These are phyloP conservation scores for Catajapyx aquilonaris DNA, from an alignment of 1,140 invertebrate genomes.

Conservation along the genomic window DNA sequence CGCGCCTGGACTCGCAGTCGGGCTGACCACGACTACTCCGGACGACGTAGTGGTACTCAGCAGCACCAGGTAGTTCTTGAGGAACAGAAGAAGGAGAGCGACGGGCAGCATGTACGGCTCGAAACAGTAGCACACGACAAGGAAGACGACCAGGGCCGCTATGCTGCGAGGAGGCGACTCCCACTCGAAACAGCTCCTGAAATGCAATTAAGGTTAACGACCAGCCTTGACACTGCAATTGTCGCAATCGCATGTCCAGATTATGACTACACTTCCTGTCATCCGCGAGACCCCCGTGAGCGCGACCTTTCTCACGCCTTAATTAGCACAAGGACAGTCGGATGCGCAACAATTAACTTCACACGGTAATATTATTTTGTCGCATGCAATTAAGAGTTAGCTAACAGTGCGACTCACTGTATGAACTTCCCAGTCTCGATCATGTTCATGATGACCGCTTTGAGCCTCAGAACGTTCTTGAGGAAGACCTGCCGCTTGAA, in stretches of 20 bases:
- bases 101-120: slow-evolving; percentile 74
- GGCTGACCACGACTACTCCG: too few relatives aligned
- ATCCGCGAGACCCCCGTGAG: too few relatives aligned
- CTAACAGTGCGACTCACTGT: slow-evolving; percentile 40
- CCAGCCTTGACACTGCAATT: too few relatives aligned
- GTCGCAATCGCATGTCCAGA: too few relatives aligned
- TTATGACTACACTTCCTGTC: too few relatives aligned
- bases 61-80: slow-evolving; percentile 50
- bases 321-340: too few relatives aligned
- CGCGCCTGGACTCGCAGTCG: too few relatives aligned
- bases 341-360: too few relatives aligned
- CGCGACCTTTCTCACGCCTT: too few relatives aligned
- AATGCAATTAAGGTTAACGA: too few relatives aligned
- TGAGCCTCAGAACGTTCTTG: slow-evolving; percentile 79
- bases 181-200: slow-evolving; percentile 90
- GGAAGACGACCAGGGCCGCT: slow-evolving; percentile 63
- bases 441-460: slow-evolving; percentile 68
- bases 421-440: slow-evolving; percentile 78
- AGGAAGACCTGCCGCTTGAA: slow-evolving; percentile 90
- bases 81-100: slow-evolving; percentile 47
- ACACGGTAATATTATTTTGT: too few relatives aligned
- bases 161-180: slow-evolving; percentile 76
- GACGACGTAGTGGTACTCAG: too few relatives aligned
- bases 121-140: slow-evolving; percentile 60
- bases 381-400: not conserved